phyloP scores from a whole-genome alignment of 2,888 invertebrate species.

The Drepana falcataria region DNA sequence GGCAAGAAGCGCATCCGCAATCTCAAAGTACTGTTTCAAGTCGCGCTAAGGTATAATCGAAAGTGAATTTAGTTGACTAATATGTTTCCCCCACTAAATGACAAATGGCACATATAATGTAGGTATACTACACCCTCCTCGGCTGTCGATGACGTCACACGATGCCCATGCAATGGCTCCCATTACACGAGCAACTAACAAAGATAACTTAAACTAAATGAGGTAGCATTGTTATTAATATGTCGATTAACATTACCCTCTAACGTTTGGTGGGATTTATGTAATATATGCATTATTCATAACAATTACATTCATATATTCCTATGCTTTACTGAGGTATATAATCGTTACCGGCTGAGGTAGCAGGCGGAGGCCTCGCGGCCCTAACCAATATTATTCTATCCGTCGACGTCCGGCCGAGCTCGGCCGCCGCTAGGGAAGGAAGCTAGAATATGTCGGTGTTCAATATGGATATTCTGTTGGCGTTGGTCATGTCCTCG shows the following conservation, averaged over 20 bases:
- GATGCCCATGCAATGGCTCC: conserved; percentile 5
- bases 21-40: neutral
- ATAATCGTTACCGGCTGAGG: conserved; percentile 62
- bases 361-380: conserved; percentile 38
- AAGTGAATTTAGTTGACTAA: neutral
- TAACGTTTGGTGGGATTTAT: conserved; percentile 75
- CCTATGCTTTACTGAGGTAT: conserved; percentile 74
- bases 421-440: no score
- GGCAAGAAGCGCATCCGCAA: neutral
- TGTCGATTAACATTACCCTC: conserved; percentile 54
- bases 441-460: conserved; percentile 43
- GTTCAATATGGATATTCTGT: conserved; percentile 38
- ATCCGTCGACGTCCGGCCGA: neutral
- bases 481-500: conserved; percentile 32
- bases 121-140: conserved; percentile 2
- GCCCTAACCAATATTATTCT: conserved; percentile 3
- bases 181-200: conserved; percentile 16
- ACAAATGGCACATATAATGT: conserved; percentile 1
- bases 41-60: neutral
- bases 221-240: conserved; percentile 73
- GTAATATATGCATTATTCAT: conserved; percentile 51
- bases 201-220: conserved; percentile 57
- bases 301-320: conserved; percentile 62
- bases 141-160: conserved; percentile 1
- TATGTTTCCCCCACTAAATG: neutral